These are phyloP conservation scores for Gasterosteus aculeatus DNA, from an alignment of 2,113 vertebrate species.

Conservation along the genomic window DNA sequence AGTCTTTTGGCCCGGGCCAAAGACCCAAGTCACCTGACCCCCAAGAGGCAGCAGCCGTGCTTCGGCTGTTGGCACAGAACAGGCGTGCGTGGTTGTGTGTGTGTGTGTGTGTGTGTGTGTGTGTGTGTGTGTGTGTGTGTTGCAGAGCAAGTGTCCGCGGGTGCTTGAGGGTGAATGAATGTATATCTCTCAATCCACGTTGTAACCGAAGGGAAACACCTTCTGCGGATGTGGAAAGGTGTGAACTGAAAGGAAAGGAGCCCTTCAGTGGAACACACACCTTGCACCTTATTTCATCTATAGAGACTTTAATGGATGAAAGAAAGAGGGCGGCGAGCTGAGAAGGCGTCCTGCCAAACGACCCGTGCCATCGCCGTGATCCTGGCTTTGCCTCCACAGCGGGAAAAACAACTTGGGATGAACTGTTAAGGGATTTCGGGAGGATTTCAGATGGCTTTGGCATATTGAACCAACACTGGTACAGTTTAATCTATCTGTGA, in stretches of 20 bases:
- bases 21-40: slow-evolving; percentile 46
- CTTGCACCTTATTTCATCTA: slow-evolving; percentile 61
- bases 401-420: slow-evolving; percentile 34
- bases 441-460: slow-evolving; percentile 48
- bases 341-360: slow-evolving; percentile 72
- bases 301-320: slow-evolving; percentile 12
- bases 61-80: slow-evolving; percentile 50
- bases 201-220: slow-evolving; percentile 19
- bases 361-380: slow-evolving; percentile 73
- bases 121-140: slow-evolving; percentile 13
- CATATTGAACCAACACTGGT: slow-evolving; percentile 54
- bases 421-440: slow-evolving; percentile 15
- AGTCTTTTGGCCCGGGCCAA: slow-evolving; percentile 44
- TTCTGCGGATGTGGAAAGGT: slow-evolving; percentile 30
- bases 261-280: slow-evolving; percentile 54
- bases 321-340: slow-evolving; percentile 8
- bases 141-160: slow-evolving; percentile 2
- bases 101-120: slow-evolving; percentile 22
- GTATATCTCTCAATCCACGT: slow-evolving; percentile 19
- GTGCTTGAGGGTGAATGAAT: slow-evolving; percentile 44
- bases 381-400: slow-evolving; percentile 56
- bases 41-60: slow-evolving; percentile 42
- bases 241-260: slow-evolving; percentile 39
- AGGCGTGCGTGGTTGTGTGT: slow-evolving; percentile 9
- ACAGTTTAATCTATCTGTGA: slow-evolving; percentile 27